These are phyloP conservation scores for Xiphorhynchus elegans DNA, from an alignment of 2,113 vertebrate species.

Conservation along the genomic window DNA sequence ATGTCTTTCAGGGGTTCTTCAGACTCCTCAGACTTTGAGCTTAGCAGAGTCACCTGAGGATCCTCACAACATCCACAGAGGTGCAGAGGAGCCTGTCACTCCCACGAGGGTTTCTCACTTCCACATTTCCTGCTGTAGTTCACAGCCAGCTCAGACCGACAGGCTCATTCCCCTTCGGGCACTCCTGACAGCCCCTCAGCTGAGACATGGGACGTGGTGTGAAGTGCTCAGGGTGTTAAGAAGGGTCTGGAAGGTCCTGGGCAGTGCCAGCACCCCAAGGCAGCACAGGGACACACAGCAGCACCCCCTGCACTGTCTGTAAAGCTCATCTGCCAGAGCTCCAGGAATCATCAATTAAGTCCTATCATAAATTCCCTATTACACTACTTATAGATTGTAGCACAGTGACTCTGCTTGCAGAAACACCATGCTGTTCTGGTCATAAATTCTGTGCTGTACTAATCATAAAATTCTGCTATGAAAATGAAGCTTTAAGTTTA, in stretches of 20 bases:
- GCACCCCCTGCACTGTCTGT: background rate
- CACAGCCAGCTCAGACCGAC: background rate
- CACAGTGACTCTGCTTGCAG: background rate
- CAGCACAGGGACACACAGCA: background rate
- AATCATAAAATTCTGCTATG: background rate
- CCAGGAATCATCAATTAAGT: background rate
- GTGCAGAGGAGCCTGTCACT: background rate
- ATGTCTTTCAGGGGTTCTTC: background rate
- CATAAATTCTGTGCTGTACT: background rate
- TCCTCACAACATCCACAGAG: background rate
- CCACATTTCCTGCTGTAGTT: background rate
- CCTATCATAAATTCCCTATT: background rate
- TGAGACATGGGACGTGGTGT: background rate
- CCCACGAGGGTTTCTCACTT: background rate
- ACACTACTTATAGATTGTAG: background rate
- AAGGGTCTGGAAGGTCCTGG: background rate
- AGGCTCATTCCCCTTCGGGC: background rate
- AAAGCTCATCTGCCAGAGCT: background rate
- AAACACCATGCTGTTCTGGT: background rate
- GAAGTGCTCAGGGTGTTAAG: background rate
- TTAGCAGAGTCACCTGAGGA: background rate
- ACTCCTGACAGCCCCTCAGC: background rate
- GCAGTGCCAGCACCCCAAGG: background rate
- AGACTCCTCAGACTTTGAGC: background rate
- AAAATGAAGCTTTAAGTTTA: background rate